A percentile compares a stretch with the other conserved stretches of the same genome.
Conservation (phyloP, 2,797 vertebrate species). For the Cyclura pinguis region DNA sequence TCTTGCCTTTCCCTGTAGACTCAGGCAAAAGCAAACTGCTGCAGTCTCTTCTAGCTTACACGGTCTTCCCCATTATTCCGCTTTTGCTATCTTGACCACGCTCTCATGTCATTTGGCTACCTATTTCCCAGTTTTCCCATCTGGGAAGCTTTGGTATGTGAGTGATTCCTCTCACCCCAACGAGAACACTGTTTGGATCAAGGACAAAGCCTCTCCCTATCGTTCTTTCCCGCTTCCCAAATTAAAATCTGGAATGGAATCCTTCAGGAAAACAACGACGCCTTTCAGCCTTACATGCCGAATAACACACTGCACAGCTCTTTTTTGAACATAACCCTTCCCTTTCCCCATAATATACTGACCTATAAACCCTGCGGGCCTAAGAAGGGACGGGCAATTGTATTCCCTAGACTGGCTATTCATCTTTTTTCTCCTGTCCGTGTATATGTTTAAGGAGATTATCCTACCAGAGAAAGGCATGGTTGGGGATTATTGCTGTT, state of each 20-base stretch:
- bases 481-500: not conserved
- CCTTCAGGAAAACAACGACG: not conserved
- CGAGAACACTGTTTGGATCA: not conserved
- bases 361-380: not conserved
- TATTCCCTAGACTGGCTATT: not conserved
- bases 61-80: too few species aligned
- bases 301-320: not conserved
- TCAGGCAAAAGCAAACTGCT: too few species aligned
- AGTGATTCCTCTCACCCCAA: not conserved
- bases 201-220: not conserved
- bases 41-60: too few species aligned
- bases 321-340: not conserved
- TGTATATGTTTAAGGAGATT: conserved; percentile 26
- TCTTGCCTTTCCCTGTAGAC: not conserved
- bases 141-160: too few species aligned
- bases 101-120: too few species aligned
- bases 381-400: not conserved
- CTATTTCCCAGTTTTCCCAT: too few species aligned
- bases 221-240: not conserved
- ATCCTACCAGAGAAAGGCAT: not conserved
- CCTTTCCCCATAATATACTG: not conserved
- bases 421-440: not conserved
- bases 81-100: too few species aligned
- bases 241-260: not conserved
- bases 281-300: not conserved